These are phyloP conservation scores for Drosophila ercepeae DNA, from an alignment of 1,140 invertebrate genomes.

Conservation along the genomic window DNA sequence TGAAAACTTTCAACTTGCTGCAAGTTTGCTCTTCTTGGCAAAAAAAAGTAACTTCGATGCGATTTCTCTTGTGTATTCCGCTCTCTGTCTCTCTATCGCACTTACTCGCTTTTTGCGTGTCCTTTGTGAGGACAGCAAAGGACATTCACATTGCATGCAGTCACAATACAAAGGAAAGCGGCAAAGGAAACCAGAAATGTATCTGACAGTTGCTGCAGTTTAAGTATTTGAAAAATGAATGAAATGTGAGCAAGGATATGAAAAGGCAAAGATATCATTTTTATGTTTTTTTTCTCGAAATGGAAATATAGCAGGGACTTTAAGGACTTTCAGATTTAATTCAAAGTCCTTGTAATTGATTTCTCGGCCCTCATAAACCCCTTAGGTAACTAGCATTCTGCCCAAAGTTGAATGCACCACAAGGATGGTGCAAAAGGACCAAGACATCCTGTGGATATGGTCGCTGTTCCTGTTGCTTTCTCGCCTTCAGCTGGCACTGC, in stretches of 20 bases:
- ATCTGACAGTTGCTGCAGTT: constrained; percentile 70
- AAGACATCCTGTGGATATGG: constrained; percentile 36
- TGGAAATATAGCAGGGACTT: neutral
- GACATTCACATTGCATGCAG: constrained; percentile 66
- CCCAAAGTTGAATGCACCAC: constrained; percentile 64
- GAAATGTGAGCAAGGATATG: constrained; percentile 29
- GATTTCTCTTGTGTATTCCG: constrained; percentile 21
- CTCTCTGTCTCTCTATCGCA: neutral
- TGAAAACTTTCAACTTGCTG: constrained; percentile 7
- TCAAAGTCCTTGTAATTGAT: no score
- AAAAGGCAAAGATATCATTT: constrained; percentile 2
- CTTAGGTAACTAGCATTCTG: neutral
- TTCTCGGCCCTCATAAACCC: neutral
- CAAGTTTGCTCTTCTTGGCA: constrained; percentile 11
- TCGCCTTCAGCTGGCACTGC: constrained; percentile 4
- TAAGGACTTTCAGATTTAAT: no score
- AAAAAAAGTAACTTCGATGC: constrained; percentile 7
- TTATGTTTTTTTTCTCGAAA: neutral
- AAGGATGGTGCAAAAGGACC: constrained; percentile 52
- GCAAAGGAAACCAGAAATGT: constrained; percentile 54
- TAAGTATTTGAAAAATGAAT: constrained; percentile 75
- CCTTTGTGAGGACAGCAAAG: constrained; percentile 72
- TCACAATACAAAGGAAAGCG: constrained; percentile 39
- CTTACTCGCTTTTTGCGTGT: constrained; percentile 50
- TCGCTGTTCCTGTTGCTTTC: constrained; percentile 19